Evolutionary conservation across 2,797 vertebrate species (phyloP).

Genomic region (Lacerta agilis): DNA sequence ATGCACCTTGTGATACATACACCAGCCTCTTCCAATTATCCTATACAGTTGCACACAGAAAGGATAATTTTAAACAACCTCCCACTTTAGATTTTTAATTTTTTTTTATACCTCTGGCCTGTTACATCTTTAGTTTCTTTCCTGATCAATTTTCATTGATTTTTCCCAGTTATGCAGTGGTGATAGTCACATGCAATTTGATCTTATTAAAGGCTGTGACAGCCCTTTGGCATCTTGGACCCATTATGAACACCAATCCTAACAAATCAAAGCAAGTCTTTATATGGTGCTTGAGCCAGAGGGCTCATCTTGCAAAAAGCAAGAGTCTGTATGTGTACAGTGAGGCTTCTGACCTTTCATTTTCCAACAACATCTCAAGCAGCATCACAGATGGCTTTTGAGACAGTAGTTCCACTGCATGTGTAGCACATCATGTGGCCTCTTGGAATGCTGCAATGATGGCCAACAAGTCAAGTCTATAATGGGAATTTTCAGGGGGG

Average conservation of each 20-base stretch:
- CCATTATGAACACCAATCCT: neutral
- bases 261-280: conserved; percentile 5
- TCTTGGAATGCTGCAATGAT: neutral
- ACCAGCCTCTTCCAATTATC: neutral
- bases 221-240: neutral
- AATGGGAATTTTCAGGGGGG: neutral
- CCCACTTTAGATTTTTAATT: neutral
- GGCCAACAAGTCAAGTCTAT: neutral
- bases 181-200: conserved; percentile 20
- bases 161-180: conserved; percentile 19
- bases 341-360: neutral
- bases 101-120: neutral
- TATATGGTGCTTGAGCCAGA: neutral
- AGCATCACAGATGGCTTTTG: neutral
- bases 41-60: neutral
- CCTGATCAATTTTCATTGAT: conserved; percentile 13
- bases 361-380: neutral
- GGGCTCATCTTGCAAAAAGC: neutral
- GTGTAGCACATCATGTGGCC: neutral
- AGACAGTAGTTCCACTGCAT: neutral
- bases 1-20: neutral
- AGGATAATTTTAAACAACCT: conserved; percentile 4
- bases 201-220: conserved; percentile 34
- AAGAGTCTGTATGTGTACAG: neutral
- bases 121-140: neutral